phyloP scores from a whole-genome alignment of 2,113 vertebrate genomes.

The Isichthys henryi region DNA sequence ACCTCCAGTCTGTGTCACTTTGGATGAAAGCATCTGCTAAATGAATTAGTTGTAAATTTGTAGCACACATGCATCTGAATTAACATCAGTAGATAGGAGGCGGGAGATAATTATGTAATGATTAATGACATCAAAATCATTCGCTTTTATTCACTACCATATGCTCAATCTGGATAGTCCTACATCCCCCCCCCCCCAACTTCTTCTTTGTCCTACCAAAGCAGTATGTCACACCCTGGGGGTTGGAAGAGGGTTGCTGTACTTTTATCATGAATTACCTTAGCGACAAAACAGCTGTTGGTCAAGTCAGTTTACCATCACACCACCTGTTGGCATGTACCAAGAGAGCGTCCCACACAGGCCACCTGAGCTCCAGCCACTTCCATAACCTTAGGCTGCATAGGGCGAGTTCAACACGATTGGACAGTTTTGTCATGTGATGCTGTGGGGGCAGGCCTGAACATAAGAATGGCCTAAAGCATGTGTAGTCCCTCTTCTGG shows the following conservation, averaged over 20 bases:
- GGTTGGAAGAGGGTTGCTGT: neutral
- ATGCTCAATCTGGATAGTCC: neutral
- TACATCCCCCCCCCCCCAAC: too few species aligned
- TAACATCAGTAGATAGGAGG: slow-evolving; percentile 3
- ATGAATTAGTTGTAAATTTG: neutral
- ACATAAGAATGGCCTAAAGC: neutral
- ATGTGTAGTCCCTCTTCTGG: neutral
- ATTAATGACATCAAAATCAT: slow-evolving; percentile 10
- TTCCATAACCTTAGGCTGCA: neutral
- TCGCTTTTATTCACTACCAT: slow-evolving; percentile 13
- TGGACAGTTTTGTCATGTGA: neutral
- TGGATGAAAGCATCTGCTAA: neutral
- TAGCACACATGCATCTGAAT: neutral
- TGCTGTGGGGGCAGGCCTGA: neutral
- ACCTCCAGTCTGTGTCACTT: neutral
- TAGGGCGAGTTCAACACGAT: neutral
- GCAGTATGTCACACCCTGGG: neutral
- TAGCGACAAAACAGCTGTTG: neutral
- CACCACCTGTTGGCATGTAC: neutral
- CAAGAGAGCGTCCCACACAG: neutral
- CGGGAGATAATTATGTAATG: slow-evolving; percentile 10
- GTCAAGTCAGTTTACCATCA: neutral
- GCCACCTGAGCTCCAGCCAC: neutral
- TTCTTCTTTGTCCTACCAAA: neutral
- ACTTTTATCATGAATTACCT: neutral